Conservation (phyloP, 2,113 vertebrate genomes). For the Thalassarche chlororhynchos region DNA sequence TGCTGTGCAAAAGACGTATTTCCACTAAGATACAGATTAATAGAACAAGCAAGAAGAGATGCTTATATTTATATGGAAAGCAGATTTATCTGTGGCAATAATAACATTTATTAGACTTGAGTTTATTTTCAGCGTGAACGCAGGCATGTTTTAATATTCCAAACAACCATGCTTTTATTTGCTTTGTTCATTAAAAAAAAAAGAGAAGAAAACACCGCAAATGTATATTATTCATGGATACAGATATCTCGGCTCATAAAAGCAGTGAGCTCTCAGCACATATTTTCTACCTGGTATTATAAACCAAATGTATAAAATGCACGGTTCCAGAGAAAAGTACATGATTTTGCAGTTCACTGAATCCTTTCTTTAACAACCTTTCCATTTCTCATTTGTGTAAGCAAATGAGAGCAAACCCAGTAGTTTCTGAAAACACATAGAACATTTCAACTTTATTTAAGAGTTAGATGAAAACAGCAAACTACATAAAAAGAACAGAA, state of each 20-base stretch:
- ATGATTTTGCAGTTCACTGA: slow-evolving; percentile 33
- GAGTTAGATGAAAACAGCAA: not conserved
- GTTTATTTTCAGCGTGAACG: not conserved
- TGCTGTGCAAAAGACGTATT: not conserved
- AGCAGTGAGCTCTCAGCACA: not conserved
- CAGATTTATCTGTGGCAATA: not conserved
- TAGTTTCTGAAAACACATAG: not conserved
- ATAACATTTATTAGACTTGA: not conserved
- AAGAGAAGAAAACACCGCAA: slow-evolving; percentile 6
- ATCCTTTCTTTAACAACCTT: slow-evolving; percentile 36
- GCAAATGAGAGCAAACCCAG: not conserved
- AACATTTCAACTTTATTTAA: not conserved
- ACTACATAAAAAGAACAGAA: not conserved
- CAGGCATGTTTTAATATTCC: slow-evolving; percentile 37
- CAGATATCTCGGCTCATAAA: slow-evolving; percentile 21
- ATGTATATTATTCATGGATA: slow-evolving; percentile 36
- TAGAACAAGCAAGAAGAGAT: not conserved
- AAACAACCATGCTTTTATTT: not conserved
- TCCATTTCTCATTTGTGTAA: not conserved
- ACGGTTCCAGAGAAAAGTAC: slow-evolving; percentile 2
- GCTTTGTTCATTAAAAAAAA: slow-evolving; percentile 51
- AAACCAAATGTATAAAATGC: slow-evolving; percentile 31
- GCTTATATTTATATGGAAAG: not conserved
- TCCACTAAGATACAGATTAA: not conserved
- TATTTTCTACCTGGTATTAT: slow-evolving; percentile 17